phyloP scores from a whole-genome alignment of 2,888 invertebrate genomes.

The Drosophila pseudotalamancana region DNA sequence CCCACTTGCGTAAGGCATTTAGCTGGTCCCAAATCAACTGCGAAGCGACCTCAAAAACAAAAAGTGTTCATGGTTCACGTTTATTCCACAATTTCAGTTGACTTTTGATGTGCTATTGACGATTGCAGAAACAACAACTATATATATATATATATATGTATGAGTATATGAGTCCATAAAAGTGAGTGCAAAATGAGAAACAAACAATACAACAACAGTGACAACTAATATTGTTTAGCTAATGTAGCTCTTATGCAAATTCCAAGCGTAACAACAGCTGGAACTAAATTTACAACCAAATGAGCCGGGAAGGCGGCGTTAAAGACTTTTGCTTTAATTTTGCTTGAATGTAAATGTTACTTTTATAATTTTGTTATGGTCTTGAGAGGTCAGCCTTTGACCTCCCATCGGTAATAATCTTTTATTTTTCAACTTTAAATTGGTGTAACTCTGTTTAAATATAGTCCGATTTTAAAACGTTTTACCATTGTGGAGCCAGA shows the following conservation, averaged over 20 bases:
- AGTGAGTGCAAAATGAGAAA: conserved; percentile 21
- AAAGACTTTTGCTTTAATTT: conserved; percentile 17
- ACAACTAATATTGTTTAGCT: conserved; percentile 6
- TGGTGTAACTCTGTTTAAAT: conserved; percentile 1
- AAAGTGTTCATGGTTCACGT: conserved; percentile 43
- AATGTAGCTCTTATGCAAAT: conserved; percentile 25
- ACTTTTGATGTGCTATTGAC: conserved; percentile 27
- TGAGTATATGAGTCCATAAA: conserved; percentile 21
- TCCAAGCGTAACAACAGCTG: conserved; percentile 4
- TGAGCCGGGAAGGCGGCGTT: background rate
- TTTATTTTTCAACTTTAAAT: background rate
- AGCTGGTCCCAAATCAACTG: conserved; percentile 47
- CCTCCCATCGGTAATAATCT: conserved; percentile 1
- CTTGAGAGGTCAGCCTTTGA: conserved; percentile 10
- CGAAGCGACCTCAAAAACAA: conserved; percentile 60
- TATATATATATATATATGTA: background rate
- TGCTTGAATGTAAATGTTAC: conserved; percentile 16
- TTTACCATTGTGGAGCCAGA: too few species aligned
- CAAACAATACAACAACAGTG: conserved; percentile 1
- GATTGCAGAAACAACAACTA: conserved; percentile 23
- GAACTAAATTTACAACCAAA: background rate
- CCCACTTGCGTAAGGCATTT: conserved; percentile 57
- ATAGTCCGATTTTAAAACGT: too few species aligned
- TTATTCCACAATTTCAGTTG: conserved; percentile 35
- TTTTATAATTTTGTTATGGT: conserved; percentile 19